Percentiles rank a stretch among this genome's conserved stretches.
These are phyloP conservation scores for Gallinago paraguaiae DNA, from an alignment of 2,113 vertebrate species.

Conservation along the genomic window DNA sequence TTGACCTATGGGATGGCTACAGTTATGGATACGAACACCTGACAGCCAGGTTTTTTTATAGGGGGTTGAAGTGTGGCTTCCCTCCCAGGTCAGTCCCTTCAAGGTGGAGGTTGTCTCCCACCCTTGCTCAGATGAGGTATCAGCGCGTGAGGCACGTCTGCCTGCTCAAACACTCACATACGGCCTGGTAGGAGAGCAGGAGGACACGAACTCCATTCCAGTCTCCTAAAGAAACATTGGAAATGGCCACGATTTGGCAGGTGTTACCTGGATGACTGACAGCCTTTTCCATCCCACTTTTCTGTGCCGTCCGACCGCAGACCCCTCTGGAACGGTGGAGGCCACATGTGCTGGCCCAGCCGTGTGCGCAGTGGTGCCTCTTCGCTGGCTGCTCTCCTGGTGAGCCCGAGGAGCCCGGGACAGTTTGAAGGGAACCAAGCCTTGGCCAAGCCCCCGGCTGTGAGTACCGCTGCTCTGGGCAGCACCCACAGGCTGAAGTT, in stretches of 20 bases:
- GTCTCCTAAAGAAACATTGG: neutral
- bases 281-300: neutral
- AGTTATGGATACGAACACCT: neutral
- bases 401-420: neutral
- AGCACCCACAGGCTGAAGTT: neutral
- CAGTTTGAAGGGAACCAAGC: neutral
- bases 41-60: neutral
- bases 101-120: neutral
- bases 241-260: neutral
- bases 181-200: neutral
- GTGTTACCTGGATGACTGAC: neutral
- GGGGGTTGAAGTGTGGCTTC: neutral
- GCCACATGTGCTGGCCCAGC: neutral
- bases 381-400: neutral
- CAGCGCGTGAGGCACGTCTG: neutral
- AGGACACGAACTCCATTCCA: neutral
- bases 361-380: fast-evolving
- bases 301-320: neutral
- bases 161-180: neutral
- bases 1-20: neutral
- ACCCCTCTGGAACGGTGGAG: neutral
- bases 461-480: neutral
- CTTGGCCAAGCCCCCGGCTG: neutral
- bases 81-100: neutral
- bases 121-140: fast-evolving